Percentiles rank a stretch among this genome's conserved stretches.
phyloP scores from a whole-genome alignment of 2,113 vertebrate species.

The Oryzias melastigma region DNA sequence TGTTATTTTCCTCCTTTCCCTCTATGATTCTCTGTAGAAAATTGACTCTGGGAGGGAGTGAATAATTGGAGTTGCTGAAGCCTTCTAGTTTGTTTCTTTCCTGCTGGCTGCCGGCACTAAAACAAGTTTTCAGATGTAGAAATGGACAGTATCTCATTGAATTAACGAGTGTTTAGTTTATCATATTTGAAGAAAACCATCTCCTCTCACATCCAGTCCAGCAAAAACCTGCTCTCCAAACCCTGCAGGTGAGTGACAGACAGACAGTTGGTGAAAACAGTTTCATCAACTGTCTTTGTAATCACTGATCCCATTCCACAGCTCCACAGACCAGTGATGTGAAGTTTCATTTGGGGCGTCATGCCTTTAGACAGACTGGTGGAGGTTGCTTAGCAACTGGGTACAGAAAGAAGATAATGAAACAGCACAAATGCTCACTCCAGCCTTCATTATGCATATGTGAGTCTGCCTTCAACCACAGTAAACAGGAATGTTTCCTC shows the following conservation, averaged over 20 bases:
- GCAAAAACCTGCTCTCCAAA: constrained; percentile 1
- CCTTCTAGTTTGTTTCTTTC: constrained; percentile 25
- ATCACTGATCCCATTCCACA: constrained; percentile 33
- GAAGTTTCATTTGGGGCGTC: constrained; percentile 64
- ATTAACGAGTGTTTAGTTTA: constrained; percentile 19
- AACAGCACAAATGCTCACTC: constrained; percentile 62
- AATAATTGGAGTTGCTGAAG: constrained; percentile 34
- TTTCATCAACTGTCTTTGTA: constrained; percentile 12
- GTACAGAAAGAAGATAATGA: constrained; percentile 71
- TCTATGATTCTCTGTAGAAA: constrained; percentile 55
- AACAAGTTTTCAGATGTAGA: constrained; percentile 3
- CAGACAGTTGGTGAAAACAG: not conserved
- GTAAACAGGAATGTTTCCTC: constrained; percentile 13
- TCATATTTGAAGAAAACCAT: not conserved
- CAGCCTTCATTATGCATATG: constrained; percentile 45
- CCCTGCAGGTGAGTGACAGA: not conserved
- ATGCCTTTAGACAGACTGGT: constrained; percentile 54
- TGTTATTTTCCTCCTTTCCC: constrained; percentile 23
- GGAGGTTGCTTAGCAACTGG: constrained; percentile 79
- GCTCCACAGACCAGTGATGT: constrained; percentile 45
- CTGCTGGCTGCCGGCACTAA: constrained; percentile 9
- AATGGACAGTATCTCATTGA: constrained; percentile 20
- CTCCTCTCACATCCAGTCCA: not conserved
- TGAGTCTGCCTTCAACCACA: constrained; percentile 43
- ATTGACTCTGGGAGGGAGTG: constrained; percentile 39